Evolutionary conservation across 2,888 invertebrate genomes (phyloP).

Genomic region (Graphium colonna): DNA sequence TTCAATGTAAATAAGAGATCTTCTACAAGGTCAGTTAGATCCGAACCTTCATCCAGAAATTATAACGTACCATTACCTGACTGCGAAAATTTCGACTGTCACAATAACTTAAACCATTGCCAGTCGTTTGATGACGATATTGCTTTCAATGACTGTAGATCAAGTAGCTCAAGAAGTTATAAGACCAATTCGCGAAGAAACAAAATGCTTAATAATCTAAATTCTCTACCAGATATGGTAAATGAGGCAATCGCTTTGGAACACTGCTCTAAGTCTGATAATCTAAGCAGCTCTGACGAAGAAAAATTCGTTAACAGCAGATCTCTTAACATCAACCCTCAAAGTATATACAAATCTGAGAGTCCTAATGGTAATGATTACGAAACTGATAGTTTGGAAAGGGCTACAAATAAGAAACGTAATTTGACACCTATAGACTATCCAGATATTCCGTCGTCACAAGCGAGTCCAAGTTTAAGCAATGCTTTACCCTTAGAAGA

Average conservation of each 20-base stretch:
- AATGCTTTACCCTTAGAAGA: constrained; percentile 88
- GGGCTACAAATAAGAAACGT: constrained; percentile 75
- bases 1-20: constrained; percentile 44
- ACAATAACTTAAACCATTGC: constrained; percentile 44
- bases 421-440: constrained; percentile 81
- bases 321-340: constrained; percentile 29
- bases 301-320: constrained; percentile 59
- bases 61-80: constrained; percentile 68
- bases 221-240: constrained; percentile 81
- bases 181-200: constrained; percentile 39
- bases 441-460: constrained; percentile 83
- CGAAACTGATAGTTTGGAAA: constrained; percentile 87
- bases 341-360: constrained; percentile 52
- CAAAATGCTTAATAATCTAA: constrained; percentile 51
- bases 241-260: constrained; percentile 83
- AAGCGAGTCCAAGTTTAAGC: constrained; percentile 87
- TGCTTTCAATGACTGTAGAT: constrained; percentile 45
- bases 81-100: constrained; percentile 45
- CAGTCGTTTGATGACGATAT: constrained; percentile 57
- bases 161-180: constrained; percentile 46
- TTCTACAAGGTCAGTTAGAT: constrained; percentile 63
- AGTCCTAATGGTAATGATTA: constrained; percentile 81
- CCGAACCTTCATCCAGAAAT: constrained; percentile 61
- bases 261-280: constrained; percentile 60
- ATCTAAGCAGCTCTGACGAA: constrained; percentile 65